phyloP scores from a whole-genome alignment of 2,888 invertebrate species.

The Stramonita haemastoma region DNA sequence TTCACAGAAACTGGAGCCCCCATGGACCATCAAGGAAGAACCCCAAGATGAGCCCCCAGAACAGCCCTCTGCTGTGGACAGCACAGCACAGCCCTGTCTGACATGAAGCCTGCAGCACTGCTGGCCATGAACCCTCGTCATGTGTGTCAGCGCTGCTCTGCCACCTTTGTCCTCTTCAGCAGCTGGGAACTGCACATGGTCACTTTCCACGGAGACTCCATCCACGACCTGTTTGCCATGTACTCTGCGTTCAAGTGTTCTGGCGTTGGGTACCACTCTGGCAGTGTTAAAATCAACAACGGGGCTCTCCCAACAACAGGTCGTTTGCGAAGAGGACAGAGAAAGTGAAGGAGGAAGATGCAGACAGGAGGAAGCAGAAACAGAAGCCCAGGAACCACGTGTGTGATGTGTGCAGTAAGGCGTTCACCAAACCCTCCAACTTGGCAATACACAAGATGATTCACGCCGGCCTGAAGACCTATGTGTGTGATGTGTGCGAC shows the following conservation, averaged over 20 bases:
- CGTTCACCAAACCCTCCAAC: neutral
- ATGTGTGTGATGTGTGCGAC: neutral
- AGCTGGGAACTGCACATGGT: neutral
- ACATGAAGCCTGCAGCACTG: neutral
- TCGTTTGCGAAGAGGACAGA: neutral
- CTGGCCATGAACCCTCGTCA: neutral
- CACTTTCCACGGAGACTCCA: neutral
- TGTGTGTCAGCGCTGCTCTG: neutral
- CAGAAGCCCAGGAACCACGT: neutral
- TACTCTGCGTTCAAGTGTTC: neutral
- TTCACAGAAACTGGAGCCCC: too few relatives aligned
- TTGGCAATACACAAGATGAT: neutral
- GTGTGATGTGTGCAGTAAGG: neutral
- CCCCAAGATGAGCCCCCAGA: too few relatives aligned
- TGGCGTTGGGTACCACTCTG: neutral
- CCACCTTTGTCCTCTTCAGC: neutral
- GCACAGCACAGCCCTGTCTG: too few relatives aligned
- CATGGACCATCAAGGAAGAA: too few relatives aligned
- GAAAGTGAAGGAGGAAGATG: neutral
- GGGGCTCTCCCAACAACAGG: neutral
- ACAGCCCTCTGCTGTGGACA: too few relatives aligned
- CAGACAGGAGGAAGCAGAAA: neutral
- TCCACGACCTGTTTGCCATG: neutral
- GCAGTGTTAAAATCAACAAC: neutral
- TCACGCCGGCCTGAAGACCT: neutral